These are phyloP conservation scores for Caenorhabditis macrosperma DNA, from an alignment of 2,888 invertebrate genomes.

Conservation along the genomic window DNA sequence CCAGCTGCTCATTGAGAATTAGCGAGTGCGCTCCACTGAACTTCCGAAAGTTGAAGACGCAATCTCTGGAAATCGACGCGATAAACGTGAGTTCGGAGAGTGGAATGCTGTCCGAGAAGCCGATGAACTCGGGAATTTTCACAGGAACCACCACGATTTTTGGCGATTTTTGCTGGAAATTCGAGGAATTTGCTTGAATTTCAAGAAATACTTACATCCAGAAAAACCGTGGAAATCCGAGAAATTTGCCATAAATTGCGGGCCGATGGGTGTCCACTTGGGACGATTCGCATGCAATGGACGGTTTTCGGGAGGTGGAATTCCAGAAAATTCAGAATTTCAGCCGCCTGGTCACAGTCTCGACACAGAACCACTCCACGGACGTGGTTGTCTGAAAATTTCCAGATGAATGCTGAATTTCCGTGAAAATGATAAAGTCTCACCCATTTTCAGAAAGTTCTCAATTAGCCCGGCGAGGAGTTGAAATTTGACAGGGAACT, in stretches of 20 bases:
- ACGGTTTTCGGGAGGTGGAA: conserved; percentile 15
- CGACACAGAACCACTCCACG: conserved; percentile 44
- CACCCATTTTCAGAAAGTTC: conserved; percentile 49
- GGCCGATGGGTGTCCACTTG: conserved; percentile 15
- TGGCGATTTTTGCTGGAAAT: conserved; percentile 30
- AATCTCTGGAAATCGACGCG: conserved; percentile 38
- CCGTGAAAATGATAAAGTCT: neutral
- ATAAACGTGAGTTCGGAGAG: conserved; percentile 40
- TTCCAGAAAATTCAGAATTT: conserved; percentile 36
- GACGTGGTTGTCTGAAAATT: conserved; percentile 36
- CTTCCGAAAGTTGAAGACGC: conserved; percentile 30
- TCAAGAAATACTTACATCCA: conserved; percentile 15
- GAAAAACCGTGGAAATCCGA: conserved; percentile 44
- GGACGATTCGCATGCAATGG: conserved; percentile 21
- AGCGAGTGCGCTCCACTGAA: conserved; percentile 47
- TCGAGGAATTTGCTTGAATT: neutral
- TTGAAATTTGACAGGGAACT: conserved; percentile 48
- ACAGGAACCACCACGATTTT: conserved; percentile 45
- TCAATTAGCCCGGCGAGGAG: conserved; percentile 27
- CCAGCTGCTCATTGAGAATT: conserved; percentile 34
- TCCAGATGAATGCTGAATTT: neutral
- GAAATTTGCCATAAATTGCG: conserved; percentile 34
- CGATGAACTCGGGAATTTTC: conserved; percentile 31
- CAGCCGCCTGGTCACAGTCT: conserved; percentile 28
- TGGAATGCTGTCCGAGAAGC: conserved; percentile 29